phyloP scores from a whole-genome alignment of 2,888 invertebrate species.

The Nemotelus pantherinus region DNA sequence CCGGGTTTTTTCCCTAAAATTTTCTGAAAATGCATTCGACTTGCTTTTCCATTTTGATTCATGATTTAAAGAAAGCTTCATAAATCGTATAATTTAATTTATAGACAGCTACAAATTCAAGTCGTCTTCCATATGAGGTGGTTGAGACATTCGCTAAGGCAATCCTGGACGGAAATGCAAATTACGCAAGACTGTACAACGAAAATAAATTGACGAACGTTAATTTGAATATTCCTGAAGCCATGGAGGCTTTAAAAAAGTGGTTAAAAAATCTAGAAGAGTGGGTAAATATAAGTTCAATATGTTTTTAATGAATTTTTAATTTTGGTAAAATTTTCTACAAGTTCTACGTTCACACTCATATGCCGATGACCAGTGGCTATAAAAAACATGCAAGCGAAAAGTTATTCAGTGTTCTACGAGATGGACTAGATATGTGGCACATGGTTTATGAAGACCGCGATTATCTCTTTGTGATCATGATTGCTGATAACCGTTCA shows the following conservation, averaged over 20 bases:
- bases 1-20: no score
- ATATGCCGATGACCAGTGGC: conserved; percentile 17
- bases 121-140: conserved; percentile 59
- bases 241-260: conserved; percentile 63
- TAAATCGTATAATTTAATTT: background rate
- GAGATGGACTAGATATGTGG: conserved; percentile 48
- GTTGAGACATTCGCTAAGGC: conserved; percentile 67
- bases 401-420: conserved; percentile 42
- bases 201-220: conserved; percentile 63
- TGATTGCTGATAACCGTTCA: conserved; percentile 49
- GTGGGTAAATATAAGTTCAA: conserved; percentile 59
- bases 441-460: conserved; percentile 43
- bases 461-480: conserved; percentile 47
- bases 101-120: conserved; percentile 25
- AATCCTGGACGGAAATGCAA: conserved; percentile 70
- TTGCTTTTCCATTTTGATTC: no score
- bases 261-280: conserved; percentile 60
- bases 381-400: conserved; percentile 31
- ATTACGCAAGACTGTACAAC: conserved; percentile 66
- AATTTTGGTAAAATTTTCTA: conserved; percentile 1
- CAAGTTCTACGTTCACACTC: conserved; percentile 48
- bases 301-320: background rate
- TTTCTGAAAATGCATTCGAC: no score
- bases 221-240: conserved; percentile 69
- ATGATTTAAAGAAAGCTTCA: no score